These are phyloP conservation scores for Saccopteryx leptura DNA, from an alignment of 2,113 vertebrate species.

Conservation along the genomic window DNA sequence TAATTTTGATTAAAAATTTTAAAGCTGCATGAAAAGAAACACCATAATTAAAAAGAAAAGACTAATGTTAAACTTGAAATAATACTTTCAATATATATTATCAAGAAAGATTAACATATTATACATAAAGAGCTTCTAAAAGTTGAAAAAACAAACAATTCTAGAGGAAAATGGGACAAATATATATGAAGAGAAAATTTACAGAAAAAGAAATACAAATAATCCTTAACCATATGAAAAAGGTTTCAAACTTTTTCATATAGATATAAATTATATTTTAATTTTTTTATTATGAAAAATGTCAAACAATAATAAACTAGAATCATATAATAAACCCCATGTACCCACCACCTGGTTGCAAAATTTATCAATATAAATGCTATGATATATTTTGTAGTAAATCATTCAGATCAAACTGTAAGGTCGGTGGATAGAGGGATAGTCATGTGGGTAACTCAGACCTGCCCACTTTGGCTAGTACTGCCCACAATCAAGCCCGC, in stretches of 20 bases:
- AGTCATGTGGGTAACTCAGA: no score
- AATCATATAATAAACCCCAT: not conserved
- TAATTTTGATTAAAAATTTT: not conserved
- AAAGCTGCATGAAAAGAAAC: not conserved
- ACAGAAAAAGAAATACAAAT: not conserved
- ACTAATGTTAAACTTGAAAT: not conserved
- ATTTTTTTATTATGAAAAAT: not conserved
- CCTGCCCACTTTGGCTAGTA: no score
- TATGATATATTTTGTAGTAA: not conserved
- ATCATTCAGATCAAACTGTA: not conserved
- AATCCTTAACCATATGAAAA: not conserved
- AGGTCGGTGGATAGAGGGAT: no score
- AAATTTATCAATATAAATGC: not conserved
- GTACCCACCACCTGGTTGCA: not conserved
- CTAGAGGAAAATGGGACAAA: not conserved
- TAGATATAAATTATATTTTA: not conserved
- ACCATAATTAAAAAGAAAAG: not conserved
- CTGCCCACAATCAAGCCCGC: no score
- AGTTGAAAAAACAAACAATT: not conserved
- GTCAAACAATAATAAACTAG: not conserved
- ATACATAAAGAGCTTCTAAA: not conserved
- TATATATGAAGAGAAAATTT: not conserved
- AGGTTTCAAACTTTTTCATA: not conserved
- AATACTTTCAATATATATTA: constrained; percentile 4
- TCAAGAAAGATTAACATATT: not conserved